Base-by-base conservation (phyloP, 1,140 invertebrate genomes). In the Psilanteris sp. region DNA sequence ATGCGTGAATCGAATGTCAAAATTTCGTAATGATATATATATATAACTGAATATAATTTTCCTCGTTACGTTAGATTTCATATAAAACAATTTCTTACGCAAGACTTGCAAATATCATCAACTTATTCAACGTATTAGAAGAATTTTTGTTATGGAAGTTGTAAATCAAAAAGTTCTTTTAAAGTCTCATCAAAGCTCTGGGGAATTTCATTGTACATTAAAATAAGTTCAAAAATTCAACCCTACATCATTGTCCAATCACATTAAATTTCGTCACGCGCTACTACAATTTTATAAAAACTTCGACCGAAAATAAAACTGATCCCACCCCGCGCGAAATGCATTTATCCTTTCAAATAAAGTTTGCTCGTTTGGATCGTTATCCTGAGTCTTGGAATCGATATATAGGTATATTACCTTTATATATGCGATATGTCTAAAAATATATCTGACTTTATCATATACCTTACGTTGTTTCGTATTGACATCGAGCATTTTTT, bases 211-310 rank as follows among this genome's bases (percentile, higher is more conserved):
- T 27, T 8, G 22, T n/a, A 4, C 22, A 44, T 15, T 44, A 22
- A 39, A 22, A 44, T 22, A 8, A 11, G 2, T 44, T 44, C 3
- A 1, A 31, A 31, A 46, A 46, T 16, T 46, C 14, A 4, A 34
- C 22, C 4, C 18, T 22, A 32, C 29, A 32, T 48, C 13, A 9
- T 48, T 20, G 27, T 48, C 3, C 16, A 13, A 48, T 48, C 29
- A 11, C 43, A 46, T 46, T 46, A 46, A 48, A 48, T 22, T 34
- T 48, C 7, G 29, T 48, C 18, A 16, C 27, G 29, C 29, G 18
- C 18, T n/a, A 46, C 10, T 46, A 29, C 26, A 46, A 24, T 37
- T 9, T 18, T 18, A 10, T 14, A 37, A 37, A 37, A 37, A 37
- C 2, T 16, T 18, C 10, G 14, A 8, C n/a, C n/a, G 6, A 39